Evolutionary conservation across 2,888 invertebrate species (phyloP), one percentile per base, ranked within the genome.

Genomic region (Dasypogon diadema): DNA sequence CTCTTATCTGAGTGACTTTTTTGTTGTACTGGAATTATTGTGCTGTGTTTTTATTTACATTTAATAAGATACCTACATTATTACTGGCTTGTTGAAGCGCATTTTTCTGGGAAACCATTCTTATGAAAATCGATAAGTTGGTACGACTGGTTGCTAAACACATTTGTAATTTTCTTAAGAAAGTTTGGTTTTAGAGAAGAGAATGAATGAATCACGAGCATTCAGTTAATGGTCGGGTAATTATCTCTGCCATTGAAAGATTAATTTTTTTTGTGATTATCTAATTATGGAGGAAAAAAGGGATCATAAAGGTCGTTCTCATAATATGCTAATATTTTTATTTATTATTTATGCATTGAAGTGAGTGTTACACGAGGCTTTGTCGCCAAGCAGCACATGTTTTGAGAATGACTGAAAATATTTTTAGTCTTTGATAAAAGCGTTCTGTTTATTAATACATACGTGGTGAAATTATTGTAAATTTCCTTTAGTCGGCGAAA

Each of bases 371-470:
- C 60, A 60, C 37, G 37, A 60, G 16, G 37, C 16, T 60, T 34
- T 37, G 60, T 37, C 34, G 37, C 21, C 60, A 60, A 30, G 60
- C 58, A 60, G 16, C 60, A 60, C 60, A 60, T 42, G 42, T 6
- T 1, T 42, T 42, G 42, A 42, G 8, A 30, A 30, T 30, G 30
- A 5, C 30, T 5, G 30, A 30, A 42, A 42, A 42, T 42, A n/a
- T 12, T 12, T 42, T 42, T 42, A 12, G n/a, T 12, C 12, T 42
- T 8, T n/a, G n/a, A 1, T 42, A 12, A 42, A 42, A 2, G 12
- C 8, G n/a, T 8, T 42, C 42, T 42, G 42, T 12, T n/a, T 42
- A n/a, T 42, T 12, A 42, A 42, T 42, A 42, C 42, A 10, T 42
- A 10, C 42, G 2, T 42, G 42, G 5, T 42, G 12, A 10, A 10